Base-by-base conservation (phyloP, 1,140 invertebrate species). In the Ctenoplectra terminalis region DNA sequence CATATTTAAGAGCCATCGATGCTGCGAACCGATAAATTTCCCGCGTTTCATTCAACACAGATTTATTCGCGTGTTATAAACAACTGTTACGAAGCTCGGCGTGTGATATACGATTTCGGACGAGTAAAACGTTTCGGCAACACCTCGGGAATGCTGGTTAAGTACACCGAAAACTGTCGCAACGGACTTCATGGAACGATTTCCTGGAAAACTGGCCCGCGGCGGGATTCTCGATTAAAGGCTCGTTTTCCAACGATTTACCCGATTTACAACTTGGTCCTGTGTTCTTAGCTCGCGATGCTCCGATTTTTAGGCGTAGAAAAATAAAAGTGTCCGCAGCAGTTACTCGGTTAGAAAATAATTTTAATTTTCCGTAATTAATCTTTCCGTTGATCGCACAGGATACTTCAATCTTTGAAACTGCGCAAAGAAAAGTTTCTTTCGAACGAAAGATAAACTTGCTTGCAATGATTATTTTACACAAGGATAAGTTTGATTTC, bases 121-220 rank as follows among this genome's bases (percentile, higher is more conserved):
- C n/a, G 15, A 8, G 8, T 20, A 31, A 37, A 40, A 64, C 23
- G 9, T 29, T 43, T 31, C 29, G 13, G 13, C 7, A 52, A 37
- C 20, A 7, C 66, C 46, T 31, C 15, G 34, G 9, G 40, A 54
- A 40, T 34, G 52, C 9, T 23, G 37, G 34, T 40, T 72, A 72
- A 72, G 56, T 58, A 72, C 56, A 72, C 52, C 37, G 70, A 58
- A 72, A 56, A 72, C n/a, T 58, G 17, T 29, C 52, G 37, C 31
- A 40, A 56, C 52, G 2, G 50, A 50, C 34, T 61, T 61, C 37
- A 31, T 37, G 29, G 2, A 61, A 61, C 31, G 31, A 37, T 61
- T 61, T 34, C 31, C 31, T 7, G 60, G 31, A 9, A 61, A 61
- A 61, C 37, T 61, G 31, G 56, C 56, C 56, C 56, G 56, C 56